Evolutionary conservation across 1,140 invertebrate genomes (phyloP), one percentile per base, ranked within the genome.

Genomic region (Heliconius hermathena): DNA sequence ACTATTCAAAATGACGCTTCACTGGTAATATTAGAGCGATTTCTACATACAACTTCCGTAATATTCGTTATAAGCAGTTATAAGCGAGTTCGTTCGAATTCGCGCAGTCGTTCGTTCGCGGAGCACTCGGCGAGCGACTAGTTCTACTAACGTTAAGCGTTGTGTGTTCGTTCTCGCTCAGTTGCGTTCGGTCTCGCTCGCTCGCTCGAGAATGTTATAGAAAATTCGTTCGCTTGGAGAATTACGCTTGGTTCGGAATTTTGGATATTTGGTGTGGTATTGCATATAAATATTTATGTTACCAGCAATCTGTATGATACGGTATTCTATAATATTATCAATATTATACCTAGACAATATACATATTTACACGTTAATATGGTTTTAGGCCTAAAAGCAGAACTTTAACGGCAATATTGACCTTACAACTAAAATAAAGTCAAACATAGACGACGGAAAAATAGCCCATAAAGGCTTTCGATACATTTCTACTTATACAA

Each of bases 61-160:
- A 57, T 57, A 71, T 29, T 33, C 60, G 11, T 29, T 26, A 36
- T 29, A 29, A 29, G 2, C 29, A 29, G 18, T 29, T 38, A 1
- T 13, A 72, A 20, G 9, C 16, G 8, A 72, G 20, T 72, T 72
- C 36, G 8, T 38, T 8, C 36, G 76, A 54, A 71, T 77, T 77
- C 76, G 76, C 75, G 57, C 70, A 18, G 70, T 72, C 76, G 76
- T 72, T 72, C 76, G 70, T 22, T 18, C 76, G 76, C 70, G 70
- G 38, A 77, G 46, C 22, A 60, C 46, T 66, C 70, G 66, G 36
- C 18, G 33, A 41, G 76, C 76, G 76, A 71, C 66, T 72, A 46
- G 57, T 60, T n/a, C 49, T 38, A 41, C 41, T 26, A 41, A 52
- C n/a, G 72, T 29, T 38, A 41, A 22, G 26, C 29, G 74, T 73